Evolutionary conservation across 2,113 vertebrate genomes (phyloP), one percentile per base, ranked within the genome.

Genomic region (Mustela lutreola): DNA sequence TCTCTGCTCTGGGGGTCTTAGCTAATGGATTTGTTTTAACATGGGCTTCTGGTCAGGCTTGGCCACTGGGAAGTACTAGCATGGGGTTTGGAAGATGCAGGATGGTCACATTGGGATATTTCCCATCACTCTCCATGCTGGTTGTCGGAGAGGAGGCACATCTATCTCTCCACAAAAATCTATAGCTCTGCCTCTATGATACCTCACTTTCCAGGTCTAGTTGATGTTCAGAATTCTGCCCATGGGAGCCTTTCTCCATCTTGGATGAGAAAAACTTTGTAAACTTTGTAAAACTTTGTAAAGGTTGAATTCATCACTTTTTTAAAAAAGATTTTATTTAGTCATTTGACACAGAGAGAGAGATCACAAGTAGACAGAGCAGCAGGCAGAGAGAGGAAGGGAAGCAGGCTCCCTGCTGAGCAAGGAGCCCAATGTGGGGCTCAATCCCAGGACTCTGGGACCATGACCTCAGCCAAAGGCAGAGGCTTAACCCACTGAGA

Each of bases 151-250:
- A 45, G 6, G n/a, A 62, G n/a, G 5, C 1, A 26, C 19, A 65
- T 67, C 62, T 31, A 53, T 0, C 10, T 39, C 1, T 0, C 42
- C 4, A 9, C 39, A 14, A 24, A 67, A 39, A 45, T 0, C 11
- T 19, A 11, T 2, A 56, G 18, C 3, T 33, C 56, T 22, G 2
- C 15, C 39, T 12, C 2, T 21, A 0, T 53, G 12, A 8, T 31
- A 28, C 65, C 15, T 31, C 4, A 62, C 3, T 39, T 78, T 70
- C 42, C 39, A 24, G 48, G 21, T 11, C 11, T 22, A 42, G 12
- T 5, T 39, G 31, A 82, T 18, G 9, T 62, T 28, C 21, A 11
- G 7, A 56, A 45, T 45, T 19, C 4, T 50, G 24, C 24, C 8
- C 1, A 5, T 58, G 63, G 1, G 18, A 73, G n/a, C 1, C 42